Percentiles rank a stretch among this genome's conserved stretches.
Conservation (phyloP, 2,888 invertebrate species). For the Hecatera dysodea region DNA sequence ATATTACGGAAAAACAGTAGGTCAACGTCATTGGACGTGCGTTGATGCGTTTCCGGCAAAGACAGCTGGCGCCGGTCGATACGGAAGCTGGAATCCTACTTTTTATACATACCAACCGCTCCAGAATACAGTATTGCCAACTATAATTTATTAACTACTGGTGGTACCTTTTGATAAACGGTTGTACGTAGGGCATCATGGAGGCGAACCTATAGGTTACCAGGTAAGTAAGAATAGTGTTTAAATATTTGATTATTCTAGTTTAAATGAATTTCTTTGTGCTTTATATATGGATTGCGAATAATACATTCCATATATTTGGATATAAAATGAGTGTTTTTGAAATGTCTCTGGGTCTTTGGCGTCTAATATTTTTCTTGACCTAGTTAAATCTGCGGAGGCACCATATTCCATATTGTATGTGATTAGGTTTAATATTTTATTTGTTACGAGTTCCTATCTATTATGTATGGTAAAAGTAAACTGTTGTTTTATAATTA, state of each 20-base stretch:
- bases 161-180: not conserved
- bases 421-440: not conserved
- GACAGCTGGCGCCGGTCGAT: slow-evolving; percentile 15
- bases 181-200: not conserved
- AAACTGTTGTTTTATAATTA: not conserved
- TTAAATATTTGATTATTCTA: too few relatives aligned
- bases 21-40: not conserved
- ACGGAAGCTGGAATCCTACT: slow-evolving; percentile 3
- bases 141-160: not conserved
- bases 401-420: not conserved
- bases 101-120: not conserved
- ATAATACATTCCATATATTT: not conserved
- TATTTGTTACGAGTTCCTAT: too few relatives aligned
- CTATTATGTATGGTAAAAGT: too few relatives aligned
- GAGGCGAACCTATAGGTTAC: not conserved
- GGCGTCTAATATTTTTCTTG: not conserved
- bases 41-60: slow-evolving; percentile 3
- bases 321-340: not conserved
- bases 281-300: not conserved
- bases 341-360: not conserved
- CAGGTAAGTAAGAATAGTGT: slow-evolving; percentile 30
- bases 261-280: not conserved
- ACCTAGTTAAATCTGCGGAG: not conserved
- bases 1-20: not conserved
- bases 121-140: slow-evolving; percentile 20